Evolutionary conservation across 2,797 vertebrate genomes (phyloP).

Genomic region (Menidia menidia): DNA sequence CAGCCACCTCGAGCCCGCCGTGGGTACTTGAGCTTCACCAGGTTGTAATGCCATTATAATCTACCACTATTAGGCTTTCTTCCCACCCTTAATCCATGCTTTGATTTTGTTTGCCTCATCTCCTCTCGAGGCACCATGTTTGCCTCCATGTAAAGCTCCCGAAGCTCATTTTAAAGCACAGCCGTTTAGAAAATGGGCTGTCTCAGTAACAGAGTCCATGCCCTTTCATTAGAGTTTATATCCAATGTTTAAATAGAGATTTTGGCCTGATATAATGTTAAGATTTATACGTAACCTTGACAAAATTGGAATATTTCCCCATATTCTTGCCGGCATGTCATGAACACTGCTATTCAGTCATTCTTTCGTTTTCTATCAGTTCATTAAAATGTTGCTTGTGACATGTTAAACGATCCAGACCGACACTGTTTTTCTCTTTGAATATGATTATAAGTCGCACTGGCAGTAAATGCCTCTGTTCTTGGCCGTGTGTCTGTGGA

Average conservation of each 20-base stretch:
- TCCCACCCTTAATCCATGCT: constrained; percentile 49
- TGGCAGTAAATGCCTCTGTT: constrained; percentile 46
- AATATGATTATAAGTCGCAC: constrained; percentile 58
- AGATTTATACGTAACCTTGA: constrained; percentile 8
- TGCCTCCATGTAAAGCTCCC: constrained; percentile 19
- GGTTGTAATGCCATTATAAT: constrained; percentile 66
- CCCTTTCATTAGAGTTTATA: not conserved
- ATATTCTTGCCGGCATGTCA: constrained; percentile 11
- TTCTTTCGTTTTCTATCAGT: constrained; percentile 14
- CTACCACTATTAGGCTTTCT: constrained; percentile 47
- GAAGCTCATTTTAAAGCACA: constrained; percentile 22
- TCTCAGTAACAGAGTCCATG: not conserved
- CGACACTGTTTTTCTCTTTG: constrained; percentile 35
- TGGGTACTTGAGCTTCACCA: constrained; percentile 45
- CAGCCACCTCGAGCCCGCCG: constrained; percentile 47
- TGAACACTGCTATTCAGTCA: not conserved
- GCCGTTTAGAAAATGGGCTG: constrained; percentile 7
- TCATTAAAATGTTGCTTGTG: constrained; percentile 44
- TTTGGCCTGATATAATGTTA: constrained; percentile 10
- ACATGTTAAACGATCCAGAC: constrained; percentile 33
- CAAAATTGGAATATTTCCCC: constrained; percentile 5
- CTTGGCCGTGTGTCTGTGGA: constrained; percentile 38
- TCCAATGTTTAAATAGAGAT: not conserved
- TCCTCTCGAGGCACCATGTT: constrained; percentile 17
- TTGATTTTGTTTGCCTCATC: constrained; percentile 48